Evolutionary conservation across 2,888 invertebrate genomes (phyloP), one percentile per base, ranked within the genome.

Genomic region (Cynaeus angustus): DNA sequence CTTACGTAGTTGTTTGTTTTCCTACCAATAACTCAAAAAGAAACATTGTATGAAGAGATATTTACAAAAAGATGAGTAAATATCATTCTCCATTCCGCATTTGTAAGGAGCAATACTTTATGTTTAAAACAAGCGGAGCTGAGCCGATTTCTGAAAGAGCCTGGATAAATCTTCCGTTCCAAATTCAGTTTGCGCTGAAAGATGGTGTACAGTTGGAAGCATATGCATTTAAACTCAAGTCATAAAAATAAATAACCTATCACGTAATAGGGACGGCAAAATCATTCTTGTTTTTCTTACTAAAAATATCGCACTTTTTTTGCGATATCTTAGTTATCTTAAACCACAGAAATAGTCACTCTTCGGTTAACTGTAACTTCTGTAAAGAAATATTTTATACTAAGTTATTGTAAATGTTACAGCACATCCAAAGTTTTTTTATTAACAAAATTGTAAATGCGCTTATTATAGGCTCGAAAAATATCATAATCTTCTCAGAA

Each of bases 141-240:
- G 30, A 55, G 55, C 16, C 55, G 43, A 56, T 56, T 56, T 13
- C 12, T 43, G 41, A 14, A 55, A 21, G 43, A 56, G 37, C 28
- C 41, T 26, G 12, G 41, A 43, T 56, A 56, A 56, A 56, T 56
- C 56, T 56, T 38, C 12, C 56, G 56, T 38, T 56, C 56, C 56
- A 43, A 43, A 56, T 56, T 56, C 43, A 43, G 56, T 56, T 56
- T 56, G 26, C 43, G 43, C 33, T 55, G 55, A 38, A 55, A 55
- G 21, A 55, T 55, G 55, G 37, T 55, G 55, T 55, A 55, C 33
- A 33, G 33, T 33, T 33, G 33, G n/a, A n/a, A 33, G 33, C 33
- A 33, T 33, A 33, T 9, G n/a, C 33, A 33, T 33, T 33, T 1
- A n/a, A n/a, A 33, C 33, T 7, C 33, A 7, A 2, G 43, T 43